Conservation (phyloP, 2,113 vertebrate species). For the Chrysemys picta region DNA sequence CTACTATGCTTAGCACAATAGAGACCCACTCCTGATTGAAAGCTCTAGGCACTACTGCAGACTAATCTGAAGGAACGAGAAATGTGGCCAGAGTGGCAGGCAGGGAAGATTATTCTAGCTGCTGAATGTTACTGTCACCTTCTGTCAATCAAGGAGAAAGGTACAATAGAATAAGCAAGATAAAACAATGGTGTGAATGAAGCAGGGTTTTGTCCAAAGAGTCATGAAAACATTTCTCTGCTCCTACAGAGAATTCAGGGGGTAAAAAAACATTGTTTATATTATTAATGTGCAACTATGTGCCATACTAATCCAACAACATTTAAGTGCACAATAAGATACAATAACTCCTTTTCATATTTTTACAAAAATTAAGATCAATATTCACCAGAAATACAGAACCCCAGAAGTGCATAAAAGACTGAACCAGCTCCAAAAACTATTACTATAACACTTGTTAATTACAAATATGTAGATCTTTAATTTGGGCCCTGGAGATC, state of each 20-base stretch:
- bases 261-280: not conserved
- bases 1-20: not conserved
- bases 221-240: not conserved
- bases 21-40: not conserved
- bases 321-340: not conserved
- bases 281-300: fast-evolving
- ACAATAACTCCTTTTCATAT: not conserved
- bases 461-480: not conserved
- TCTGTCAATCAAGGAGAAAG: not conserved
- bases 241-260: not conserved
- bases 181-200: not conserved
- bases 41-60: not conserved
- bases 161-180: not conserved
- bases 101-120: not conserved
- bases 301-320: not conserved
- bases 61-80: not conserved
- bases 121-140: not conserved
- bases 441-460: not conserved
- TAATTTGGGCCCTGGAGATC: not conserved
- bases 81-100: not conserved
- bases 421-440: not conserved
- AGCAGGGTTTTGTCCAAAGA: not conserved
- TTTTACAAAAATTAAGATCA: not conserved
- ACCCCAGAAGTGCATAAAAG: fast-evolving
- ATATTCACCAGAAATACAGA: not conserved